Evolutionary conservation across 2,888 invertebrate species (phyloP), one percentile per base, ranked within the genome.

Genomic region (Allacma fusca): DNA sequence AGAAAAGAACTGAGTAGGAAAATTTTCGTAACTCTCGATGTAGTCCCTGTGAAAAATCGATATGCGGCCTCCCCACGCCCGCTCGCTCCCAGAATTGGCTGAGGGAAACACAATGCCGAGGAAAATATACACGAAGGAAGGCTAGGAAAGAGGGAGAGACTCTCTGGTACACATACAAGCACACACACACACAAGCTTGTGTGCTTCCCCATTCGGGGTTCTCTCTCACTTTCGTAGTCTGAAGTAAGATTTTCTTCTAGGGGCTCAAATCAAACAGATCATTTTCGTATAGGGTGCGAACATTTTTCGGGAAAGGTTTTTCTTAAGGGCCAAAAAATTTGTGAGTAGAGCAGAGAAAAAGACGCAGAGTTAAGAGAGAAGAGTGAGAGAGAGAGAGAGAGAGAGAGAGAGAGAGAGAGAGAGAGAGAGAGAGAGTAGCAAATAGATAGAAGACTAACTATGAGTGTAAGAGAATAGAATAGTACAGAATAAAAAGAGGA

Each of bases 291-390:
- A 79, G 80, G 80, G 80, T 80, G 78, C 71, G 62, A 67, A 78
- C 70, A 76, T 77, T 79, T 79, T 80, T 77, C 71, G 77, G 75
- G 73, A 40, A 71, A 78, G 75, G 76, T 79, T 78, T 79, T 78
- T 79, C 75, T 76, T 72, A 77, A 77, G 76, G 78, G 80, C 78
- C 78, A 74, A 64, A 67, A 59, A 77, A 77, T 75, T 70, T 50
- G 70, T 59, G 62, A 77, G 71, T 40, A 21, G 65, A 77, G 64
- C 86, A 85, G 86, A 86, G 87, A 87, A 87, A 87, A 86, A 87
- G 87, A 87, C 87, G 86, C 87, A 50, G 65, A 65, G 34, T 43
- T 67, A 43, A 68, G 64, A 75, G n/a, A n/a, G n/a, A n/a, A n/a
- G n/a, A n/a, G n/a, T n/a, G n/a, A n/a, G n/a, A n/a, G n/a, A n/a